Conservation (phyloP, 2,797 vertebrate species). For the Scyliorhinus canicula region DNA sequence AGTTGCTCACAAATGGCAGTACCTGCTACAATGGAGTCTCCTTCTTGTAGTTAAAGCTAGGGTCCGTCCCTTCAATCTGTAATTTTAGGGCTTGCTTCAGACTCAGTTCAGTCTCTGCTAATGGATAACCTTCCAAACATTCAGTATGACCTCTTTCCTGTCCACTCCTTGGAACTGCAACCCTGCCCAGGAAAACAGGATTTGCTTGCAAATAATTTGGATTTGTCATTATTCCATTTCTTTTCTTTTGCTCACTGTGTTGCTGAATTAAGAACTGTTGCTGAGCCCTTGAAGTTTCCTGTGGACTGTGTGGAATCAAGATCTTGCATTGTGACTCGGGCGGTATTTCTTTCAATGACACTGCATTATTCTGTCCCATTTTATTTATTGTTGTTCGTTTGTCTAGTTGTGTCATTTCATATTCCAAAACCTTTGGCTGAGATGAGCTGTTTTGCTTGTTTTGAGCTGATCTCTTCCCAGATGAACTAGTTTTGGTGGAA, state of each 20-base stretch:
- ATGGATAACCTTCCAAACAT: constrained; percentile 81
- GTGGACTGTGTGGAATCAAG: constrained; percentile 67
- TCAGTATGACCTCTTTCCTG: constrained; percentile 82
- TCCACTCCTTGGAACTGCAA: constrained; percentile 78
- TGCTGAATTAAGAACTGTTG: constrained; percentile 85
- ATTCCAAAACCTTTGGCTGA: constrained; percentile 84
- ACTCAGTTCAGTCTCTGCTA: constrained; percentile 86
- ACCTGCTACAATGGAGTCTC: constrained; percentile 94
- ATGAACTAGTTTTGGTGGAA: constrained; percentile 67
- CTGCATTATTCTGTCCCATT: constrained; percentile 61
- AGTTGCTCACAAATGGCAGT: constrained; percentile 40
- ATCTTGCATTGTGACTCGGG: constrained; percentile 77
- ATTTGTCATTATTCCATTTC: constrained; percentile 97
- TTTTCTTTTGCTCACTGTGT: constrained; percentile 83
- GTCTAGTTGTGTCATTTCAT: constrained; percentile 96
- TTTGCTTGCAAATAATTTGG: constrained; percentile 93
- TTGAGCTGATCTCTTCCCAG: constrained; percentile 69
- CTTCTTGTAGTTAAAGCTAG: constrained; percentile 95
- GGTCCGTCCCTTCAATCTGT: constrained; percentile 88
- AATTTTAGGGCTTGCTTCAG: constrained; percentile 98
- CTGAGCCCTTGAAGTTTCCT: constrained; percentile 71
- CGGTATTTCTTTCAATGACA: constrained; percentile 56
- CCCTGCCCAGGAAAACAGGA: constrained; percentile 87
- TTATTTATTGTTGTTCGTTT: constrained; percentile 77
- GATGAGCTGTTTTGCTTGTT: constrained; percentile 67